Base-by-base conservation (phyloP, 2,113 vertebrate species). In the Noctilio leporinus region DNA sequence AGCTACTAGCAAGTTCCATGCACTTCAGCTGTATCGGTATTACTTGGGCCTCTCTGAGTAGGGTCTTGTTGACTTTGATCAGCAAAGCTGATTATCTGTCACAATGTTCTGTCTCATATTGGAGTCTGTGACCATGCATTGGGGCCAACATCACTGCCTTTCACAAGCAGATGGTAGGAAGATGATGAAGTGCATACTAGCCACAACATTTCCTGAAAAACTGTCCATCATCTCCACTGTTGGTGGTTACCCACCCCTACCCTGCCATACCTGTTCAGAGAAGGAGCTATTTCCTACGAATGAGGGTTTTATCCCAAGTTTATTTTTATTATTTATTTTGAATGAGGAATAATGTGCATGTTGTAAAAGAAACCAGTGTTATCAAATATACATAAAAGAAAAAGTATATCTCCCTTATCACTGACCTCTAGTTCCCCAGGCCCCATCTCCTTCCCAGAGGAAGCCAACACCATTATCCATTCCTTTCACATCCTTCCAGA, bases 321-420 rank as follows among this genome's bases (percentile, higher is more conserved):
- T 22, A 35, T 78, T 33, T 91, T 62, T 30, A 59, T 49, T 45
- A 91, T 80, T 86, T 86, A 94, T 82, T 89, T 89, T 94, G 77
- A 82, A 83, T 30, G 17, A 38, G 17, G 35, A 55, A 89, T 75
- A 55, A 55, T 65, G n/a, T 17, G 20, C 33, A 38, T 55, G 0
- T 45, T 47, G 47, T 84, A 75, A 69, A 88, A 87, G 67, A 65
- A 65, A 38, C 64, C 47, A 82, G 26, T 33, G 20, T 43, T 40
- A 83, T 43, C 47, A 84, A 47, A 83, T 76, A 76, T 12, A 40
- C n/a, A 69, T 40, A 57, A 89, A 94, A 89, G 15, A 22, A 69
- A 84, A 77, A n/a, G 26, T 40, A 47, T 47, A 43, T 35, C 43
- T 94, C 14, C 69, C 38, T 1, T 28, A 55, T 76, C 7, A 47